Base-by-base conservation (phyloP, 2,113 vertebrate species). In the Lepisosteus osseus region DNA sequence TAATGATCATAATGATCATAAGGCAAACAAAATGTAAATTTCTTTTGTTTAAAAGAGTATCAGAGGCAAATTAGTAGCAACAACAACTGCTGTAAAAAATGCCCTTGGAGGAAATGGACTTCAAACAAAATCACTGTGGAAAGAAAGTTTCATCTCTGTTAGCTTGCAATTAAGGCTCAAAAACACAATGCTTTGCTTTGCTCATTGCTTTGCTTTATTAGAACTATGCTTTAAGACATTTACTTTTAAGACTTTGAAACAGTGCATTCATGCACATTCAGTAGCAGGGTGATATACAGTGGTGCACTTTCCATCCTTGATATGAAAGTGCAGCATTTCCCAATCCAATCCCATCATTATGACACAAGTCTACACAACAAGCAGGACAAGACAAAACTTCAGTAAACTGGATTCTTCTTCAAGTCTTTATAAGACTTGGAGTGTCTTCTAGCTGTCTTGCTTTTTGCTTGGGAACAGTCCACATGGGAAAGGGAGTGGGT, bases 261-360 rank as follows among this genome's bases (percentile, higher is more conserved):
- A 44, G 69, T 6, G 11, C 41, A 54, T 3, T 65, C 17, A 74
- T 77, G 84, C 81, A 63, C 69, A 81, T 70, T 71, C 68, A 70
- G 61, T 14, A 67, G 75, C 76, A 66, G 73, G 79, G 74, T 77
- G 62, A 72, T 17, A 73, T 68, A 82, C 78, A 47, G 54, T 29
- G 69, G 76, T 81, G 83, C 72, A 85, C 71, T 74, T 85, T 80
- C 85, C 64, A 7, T 89, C 84, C 40, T 87, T 92, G 83, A 87
- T 67, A 54, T 90, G 85, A 92, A 82, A 82, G 68, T 80, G 75
- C 79, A 83, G 69, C 74, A 75, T 71, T 29, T 74, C 54, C 67
- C 75, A 65, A 65, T 68, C 76, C 42, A 61, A 77, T 54, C 65
- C 66, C 62, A 59, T 67, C 45, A 71, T 77, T 29, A 29, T 29